These are phyloP conservation scores for Pristis pectinata DNA, from an alignment of 2,797 vertebrate genomes.

Conservation along the genomic window DNA sequence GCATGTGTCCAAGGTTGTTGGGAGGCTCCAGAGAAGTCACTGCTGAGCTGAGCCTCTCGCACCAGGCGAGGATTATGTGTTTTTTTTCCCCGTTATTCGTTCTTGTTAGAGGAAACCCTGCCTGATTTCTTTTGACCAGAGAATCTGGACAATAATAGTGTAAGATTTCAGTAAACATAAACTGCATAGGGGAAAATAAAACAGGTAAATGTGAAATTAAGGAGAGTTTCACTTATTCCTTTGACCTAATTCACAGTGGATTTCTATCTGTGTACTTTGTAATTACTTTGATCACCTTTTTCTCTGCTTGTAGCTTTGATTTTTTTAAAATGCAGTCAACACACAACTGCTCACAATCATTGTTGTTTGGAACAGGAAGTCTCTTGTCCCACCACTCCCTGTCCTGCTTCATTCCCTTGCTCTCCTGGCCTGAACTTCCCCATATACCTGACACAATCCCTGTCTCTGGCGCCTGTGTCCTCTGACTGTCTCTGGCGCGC, in stretches of 20 bases:
- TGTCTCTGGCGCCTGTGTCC: too few species aligned
- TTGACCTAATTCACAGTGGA: neutral
- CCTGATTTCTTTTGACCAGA: neutral
- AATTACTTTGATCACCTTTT: neutral
- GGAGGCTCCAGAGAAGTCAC: neutral
- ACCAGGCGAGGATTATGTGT: neutral
- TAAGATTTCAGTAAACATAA: neutral
- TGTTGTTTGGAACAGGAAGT: neutral
- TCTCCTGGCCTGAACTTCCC: neutral
- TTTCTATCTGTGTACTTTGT: too few species aligned
- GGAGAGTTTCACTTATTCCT: neutral
- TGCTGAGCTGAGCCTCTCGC: neutral
- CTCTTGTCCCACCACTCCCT: too few species aligned
- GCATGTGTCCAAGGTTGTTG: neutral
- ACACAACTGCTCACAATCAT: neutral
- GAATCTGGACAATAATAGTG: too few species aligned
- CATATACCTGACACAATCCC: too few species aligned
- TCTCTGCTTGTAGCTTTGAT: neutral
- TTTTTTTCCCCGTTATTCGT: neutral
- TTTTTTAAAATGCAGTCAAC: neutral
- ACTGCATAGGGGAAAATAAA: too few species aligned
- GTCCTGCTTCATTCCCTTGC: neutral
- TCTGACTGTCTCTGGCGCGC: too few species aligned
- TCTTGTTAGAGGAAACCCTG: neutral
- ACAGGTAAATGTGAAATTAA: neutral